Conservation (phyloP, 2,888 invertebrate species). For the Linhomoeus sp. region DNA sequence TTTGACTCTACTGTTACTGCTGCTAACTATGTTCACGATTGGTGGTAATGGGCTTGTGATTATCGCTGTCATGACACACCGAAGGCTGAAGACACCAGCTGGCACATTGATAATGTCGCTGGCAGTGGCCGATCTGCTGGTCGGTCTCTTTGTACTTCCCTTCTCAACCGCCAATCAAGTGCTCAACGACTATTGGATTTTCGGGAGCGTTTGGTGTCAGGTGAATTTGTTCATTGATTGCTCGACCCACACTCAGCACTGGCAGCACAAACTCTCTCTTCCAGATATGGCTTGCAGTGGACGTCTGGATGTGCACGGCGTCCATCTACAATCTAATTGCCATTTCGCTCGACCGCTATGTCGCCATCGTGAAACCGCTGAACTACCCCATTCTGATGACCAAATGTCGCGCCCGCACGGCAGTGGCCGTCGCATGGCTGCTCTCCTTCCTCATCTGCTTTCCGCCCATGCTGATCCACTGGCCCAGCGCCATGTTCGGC, state of each 20-base stretch:
- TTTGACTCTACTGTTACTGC: too few relatives aligned
- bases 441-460: slow-evolving; percentile 87
- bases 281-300: slow-evolving; percentile 85
- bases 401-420: slow-evolving; percentile 18
- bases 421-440: slow-evolving; percentile 58
- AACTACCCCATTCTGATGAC: slow-evolving; percentile 74
- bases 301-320: slow-evolving; percentile 97
- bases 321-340: slow-evolving; percentile 87
- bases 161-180: slow-evolving; percentile 84
- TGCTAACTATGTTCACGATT: slow-evolving; percentile 36
- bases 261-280: neutral
- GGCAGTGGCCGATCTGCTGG: slow-evolving; percentile 80
- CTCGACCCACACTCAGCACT: neutral
- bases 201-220: slow-evolving; percentile 72
- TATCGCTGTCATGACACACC: slow-evolving; percentile 68
- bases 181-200: slow-evolving; percentile 65
- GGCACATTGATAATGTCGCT: slow-evolving; percentile 90
- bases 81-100: slow-evolving; percentile 64
- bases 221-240: too few relatives aligned
- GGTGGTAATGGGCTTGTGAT: slow-evolving; percentile 80
- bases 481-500: slow-evolving; percentile 14
- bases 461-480: slow-evolving; percentile 70
- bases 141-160: slow-evolving; percentile 82
- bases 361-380: slow-evolving; percentile 86
- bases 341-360: slow-evolving; percentile 67